phyloP scores from a whole-genome alignment of 1,140 invertebrate genomes.

The Nasonia longicornis region DNA sequence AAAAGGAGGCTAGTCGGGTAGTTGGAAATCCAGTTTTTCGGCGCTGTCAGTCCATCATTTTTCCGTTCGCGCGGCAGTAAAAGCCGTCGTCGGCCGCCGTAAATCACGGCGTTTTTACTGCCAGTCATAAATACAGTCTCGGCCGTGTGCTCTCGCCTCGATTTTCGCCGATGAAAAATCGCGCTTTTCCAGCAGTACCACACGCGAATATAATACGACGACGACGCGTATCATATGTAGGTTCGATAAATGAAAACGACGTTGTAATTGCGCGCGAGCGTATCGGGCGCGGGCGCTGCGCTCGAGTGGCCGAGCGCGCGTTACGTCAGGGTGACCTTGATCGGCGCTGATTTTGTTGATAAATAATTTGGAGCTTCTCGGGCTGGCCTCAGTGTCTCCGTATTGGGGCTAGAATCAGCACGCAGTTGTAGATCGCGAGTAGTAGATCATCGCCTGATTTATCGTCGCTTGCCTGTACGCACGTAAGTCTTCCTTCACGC shows the following conservation, averaged over 20 bases:
- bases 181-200: neutral
- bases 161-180: neutral
- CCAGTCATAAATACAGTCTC: slow-evolving; percentile 20
- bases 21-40: neutral
- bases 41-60: slow-evolving; percentile 25
- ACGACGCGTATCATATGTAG: no score
- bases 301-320: neutral
- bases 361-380: slow-evolving; percentile 55
- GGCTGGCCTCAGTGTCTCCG: slow-evolving; percentile 53
- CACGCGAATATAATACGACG: neutral
- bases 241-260: neutral
- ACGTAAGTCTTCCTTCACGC: neutral
- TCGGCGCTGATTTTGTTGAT: slow-evolving; percentile 54
- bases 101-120: slow-evolving; percentile 37
- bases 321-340: slow-evolving; percentile 60
- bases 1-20: neutral
- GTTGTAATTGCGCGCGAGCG: neutral
- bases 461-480: slow-evolving; percentile 36
- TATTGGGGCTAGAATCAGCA: slow-evolving; percentile 52
- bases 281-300: neutral
- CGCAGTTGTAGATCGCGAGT: slow-evolving; percentile 53
- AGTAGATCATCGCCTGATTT: slow-evolving; percentile 45
- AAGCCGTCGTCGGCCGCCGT: slow-evolving; percentile 2
- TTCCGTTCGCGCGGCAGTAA: slow-evolving; percentile 14
- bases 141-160: neutral